phyloP scores from a whole-genome alignment of 2,888 invertebrate species.

The Platycheirus albimanus region DNA sequence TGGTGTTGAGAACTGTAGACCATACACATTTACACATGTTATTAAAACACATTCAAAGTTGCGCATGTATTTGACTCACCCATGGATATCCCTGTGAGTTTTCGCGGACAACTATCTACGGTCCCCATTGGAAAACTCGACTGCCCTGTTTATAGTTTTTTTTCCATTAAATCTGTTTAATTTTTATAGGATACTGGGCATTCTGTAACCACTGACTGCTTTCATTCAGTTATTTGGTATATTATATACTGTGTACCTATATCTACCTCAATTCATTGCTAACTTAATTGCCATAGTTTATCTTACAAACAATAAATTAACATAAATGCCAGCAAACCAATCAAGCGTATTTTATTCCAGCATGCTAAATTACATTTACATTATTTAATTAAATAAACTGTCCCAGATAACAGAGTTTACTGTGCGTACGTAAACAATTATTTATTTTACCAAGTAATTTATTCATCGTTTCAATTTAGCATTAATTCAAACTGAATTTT shows the following conservation, averaged over 20 bases:
- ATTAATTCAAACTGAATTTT: conserved; percentile 59
- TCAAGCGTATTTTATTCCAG: conserved; percentile 50
- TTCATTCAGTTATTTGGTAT: background rate
- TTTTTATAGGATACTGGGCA: too few species aligned
- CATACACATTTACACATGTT: too few species aligned
- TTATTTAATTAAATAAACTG: conserved; percentile 70
- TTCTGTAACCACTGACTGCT: too few species aligned
- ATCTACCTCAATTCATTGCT: conserved; percentile 25
- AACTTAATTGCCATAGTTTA: conserved; percentile 46
- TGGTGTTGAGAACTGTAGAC: too few species aligned
- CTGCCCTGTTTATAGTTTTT: too few species aligned
- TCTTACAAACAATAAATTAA: conserved; percentile 45
- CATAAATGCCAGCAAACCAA: conserved; percentile 39
- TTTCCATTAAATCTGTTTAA: too few species aligned
- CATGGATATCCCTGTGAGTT: too few species aligned
- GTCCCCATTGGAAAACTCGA: too few species aligned
- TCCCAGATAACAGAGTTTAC: conserved; percentile 45
- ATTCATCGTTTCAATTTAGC: conserved; percentile 51
- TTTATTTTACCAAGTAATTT: conserved; percentile 56
- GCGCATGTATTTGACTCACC: too few species aligned
- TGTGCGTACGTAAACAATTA: conserved; percentile 38
- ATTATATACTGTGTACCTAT: background rate
- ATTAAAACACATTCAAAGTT: too few species aligned
- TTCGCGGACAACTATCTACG: too few species aligned
- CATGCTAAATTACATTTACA: conserved; percentile 59